Conservation (phyloP, 1,140 invertebrate genomes). For the Aphelenchoides besseyi region DNA sequence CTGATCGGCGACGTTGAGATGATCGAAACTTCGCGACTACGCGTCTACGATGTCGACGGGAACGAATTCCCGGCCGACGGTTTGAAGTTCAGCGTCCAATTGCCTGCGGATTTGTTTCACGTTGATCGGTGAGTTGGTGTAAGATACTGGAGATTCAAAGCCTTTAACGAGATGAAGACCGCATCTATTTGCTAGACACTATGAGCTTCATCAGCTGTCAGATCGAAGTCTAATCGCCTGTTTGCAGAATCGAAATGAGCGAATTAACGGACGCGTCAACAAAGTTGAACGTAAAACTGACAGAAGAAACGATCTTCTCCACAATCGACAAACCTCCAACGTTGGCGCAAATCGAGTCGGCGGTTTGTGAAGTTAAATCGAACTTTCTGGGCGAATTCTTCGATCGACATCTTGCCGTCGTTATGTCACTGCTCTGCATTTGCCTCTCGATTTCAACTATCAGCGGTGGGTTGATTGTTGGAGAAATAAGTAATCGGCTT, state of each 20-base stretch:
- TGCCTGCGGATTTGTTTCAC: background rate
- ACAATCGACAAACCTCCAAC: no score
- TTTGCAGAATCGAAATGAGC: conserved; percentile 7
- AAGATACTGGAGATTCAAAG: background rate
- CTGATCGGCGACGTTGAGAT: background rate
- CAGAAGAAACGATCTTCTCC: background rate
- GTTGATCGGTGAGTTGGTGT: background rate
- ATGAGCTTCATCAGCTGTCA: no score
- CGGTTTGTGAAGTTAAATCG: no score
- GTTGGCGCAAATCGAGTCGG: no score
- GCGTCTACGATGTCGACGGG: conserved; percentile 13
- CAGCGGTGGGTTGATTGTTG: background rate
- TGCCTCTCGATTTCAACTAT: background rate
- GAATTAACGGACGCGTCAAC: conserved; percentile 2
- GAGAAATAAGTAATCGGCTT: no score
- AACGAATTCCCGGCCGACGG: conserved; percentile 20
- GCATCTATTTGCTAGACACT: no score
- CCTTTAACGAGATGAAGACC: background rate
- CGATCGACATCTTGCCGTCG: conserved; percentile 1
- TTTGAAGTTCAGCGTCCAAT: conserved; percentile 9
- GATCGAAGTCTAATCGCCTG: background rate
- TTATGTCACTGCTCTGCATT: background rate
- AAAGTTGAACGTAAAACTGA: background rate
- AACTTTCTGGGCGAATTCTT: conserved; percentile 15
- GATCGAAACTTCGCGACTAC: background rate